These are phyloP conservation scores for Colossoma macropomum DNA, from an alignment of 2,113 vertebrate genomes.

Conservation along the genomic window DNA sequence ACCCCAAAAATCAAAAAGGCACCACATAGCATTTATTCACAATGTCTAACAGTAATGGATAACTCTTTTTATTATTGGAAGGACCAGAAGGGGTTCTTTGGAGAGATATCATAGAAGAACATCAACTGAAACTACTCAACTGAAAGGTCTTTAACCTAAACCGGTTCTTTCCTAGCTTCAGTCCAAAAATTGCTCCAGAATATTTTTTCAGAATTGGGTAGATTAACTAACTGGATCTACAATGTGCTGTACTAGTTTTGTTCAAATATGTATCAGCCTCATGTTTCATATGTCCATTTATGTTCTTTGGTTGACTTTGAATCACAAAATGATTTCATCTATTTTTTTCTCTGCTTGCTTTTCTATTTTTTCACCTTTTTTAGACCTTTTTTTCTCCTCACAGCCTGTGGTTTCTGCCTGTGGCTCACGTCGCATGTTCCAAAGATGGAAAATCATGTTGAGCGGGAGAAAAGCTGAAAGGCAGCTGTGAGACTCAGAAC, in stretches of 20 bases:
- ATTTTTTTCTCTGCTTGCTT: not conserved
- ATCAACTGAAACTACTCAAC: not conserved
- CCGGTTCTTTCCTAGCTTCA: not conserved
- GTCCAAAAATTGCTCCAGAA: not conserved
- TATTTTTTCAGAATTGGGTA: not conserved
- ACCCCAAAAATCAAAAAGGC: no score
- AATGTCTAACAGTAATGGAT: no score
- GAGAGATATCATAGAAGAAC: no score
- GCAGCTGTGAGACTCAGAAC: constrained; percentile 29
- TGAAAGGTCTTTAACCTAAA: not conserved
- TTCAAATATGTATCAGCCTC: not conserved
- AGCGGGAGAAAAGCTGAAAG: constrained; percentile 28
- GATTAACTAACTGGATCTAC: not conserved
- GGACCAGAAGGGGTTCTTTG: no score
- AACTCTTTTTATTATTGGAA: no score
- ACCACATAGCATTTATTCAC: no score
- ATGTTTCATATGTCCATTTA: not conserved
- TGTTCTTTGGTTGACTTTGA: not conserved
- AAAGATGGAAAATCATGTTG: constrained; percentile 39
- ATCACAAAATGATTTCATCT: not conserved
- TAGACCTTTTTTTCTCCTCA: not conserved
- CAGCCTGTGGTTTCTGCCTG: not conserved
- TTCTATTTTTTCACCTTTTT: not conserved
- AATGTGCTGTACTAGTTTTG: not conserved
- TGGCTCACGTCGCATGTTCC: not conserved